phyloP scores from a whole-genome alignment of 2,888 invertebrate genomes.

The Diplolepis rosae region DNA sequence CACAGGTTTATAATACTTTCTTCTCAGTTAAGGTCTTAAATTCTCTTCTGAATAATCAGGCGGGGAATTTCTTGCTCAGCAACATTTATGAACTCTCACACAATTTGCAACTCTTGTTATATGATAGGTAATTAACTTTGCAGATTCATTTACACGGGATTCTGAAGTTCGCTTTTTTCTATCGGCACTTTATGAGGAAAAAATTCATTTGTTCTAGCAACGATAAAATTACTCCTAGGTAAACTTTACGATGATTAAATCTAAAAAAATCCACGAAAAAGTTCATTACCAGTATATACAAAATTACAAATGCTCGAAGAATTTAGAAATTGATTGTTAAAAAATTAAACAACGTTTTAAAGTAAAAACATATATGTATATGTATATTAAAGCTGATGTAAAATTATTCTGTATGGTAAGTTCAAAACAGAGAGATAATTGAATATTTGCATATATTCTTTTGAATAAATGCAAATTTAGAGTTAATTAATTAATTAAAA shows the following conservation, averaged over 20 bases:
- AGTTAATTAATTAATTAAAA: constrained; percentile 20
- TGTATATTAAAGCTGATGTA: no score
- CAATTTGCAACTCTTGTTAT: constrained; percentile 27
- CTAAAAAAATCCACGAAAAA: no score
- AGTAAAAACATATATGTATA: no score
- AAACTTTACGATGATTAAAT: neutral
- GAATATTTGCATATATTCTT: no score
- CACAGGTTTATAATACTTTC: neutral
- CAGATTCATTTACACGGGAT: constrained; percentile 14
- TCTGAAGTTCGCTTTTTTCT: neutral
- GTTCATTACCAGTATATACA: no score
- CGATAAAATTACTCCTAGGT: neutral
- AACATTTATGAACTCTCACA: constrained; percentile 23
- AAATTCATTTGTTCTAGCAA: neutral
- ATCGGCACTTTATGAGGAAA: neutral
- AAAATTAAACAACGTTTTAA: no score
- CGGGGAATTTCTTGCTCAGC: constrained; percentile 15
- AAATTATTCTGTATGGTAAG: no score
- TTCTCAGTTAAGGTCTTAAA: constrained; percentile 11
- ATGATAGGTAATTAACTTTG: constrained; percentile 25
- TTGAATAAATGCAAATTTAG: no score
- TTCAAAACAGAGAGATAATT: no score
- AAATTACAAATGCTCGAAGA: no score
- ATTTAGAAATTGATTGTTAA: no score
- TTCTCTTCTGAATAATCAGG: constrained; percentile 25